Percentiles rank a stretch among this genome's conserved stretches.
phyloP scores from a whole-genome alignment of 2,888 invertebrate species.

The Euspilapteryx auroguttella region DNA sequence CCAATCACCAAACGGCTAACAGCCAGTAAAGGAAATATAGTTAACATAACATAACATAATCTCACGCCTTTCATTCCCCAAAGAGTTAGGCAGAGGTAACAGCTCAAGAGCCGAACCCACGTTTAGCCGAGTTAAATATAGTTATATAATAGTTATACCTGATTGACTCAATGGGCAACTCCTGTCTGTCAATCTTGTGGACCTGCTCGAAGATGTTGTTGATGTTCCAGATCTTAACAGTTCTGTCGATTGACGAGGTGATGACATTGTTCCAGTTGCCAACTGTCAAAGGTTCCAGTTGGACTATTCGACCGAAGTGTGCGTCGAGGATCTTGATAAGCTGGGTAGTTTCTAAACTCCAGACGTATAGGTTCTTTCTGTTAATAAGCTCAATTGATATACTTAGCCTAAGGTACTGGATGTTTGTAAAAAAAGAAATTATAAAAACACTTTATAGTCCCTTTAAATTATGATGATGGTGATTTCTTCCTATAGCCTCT shows the following conservation, averaged over 20 bases:
- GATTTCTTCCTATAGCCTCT: too few relatives aligned
- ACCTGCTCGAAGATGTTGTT: slow-evolving; percentile 98
- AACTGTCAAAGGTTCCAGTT: slow-evolving; percentile 82
- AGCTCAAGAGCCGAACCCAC: too few relatives aligned
- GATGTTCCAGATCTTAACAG: slow-evolving; percentile 99
- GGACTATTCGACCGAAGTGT: slow-evolving; percentile 95
- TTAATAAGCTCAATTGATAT: slow-evolving; percentile 6
- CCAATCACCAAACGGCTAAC: too few relatives aligned
- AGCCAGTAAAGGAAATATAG: too few relatives aligned
- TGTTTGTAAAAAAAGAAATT: too few relatives aligned
- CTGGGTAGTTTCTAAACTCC: slow-evolving; percentile 80
- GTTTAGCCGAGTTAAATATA: too few relatives aligned
- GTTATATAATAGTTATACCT: slow-evolving; percentile 49
- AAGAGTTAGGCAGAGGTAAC: too few relatives aligned
- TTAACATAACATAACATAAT: neutral
- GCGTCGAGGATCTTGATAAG: slow-evolving; percentile 93
- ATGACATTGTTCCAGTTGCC: slow-evolving; percentile 93
- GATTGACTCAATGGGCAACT: slow-evolving; percentile 91
- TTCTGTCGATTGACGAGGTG: slow-evolving; percentile 95
- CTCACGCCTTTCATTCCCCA: too few relatives aligned
- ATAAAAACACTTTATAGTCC: too few relatives aligned
- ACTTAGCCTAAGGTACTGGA: too few relatives aligned
- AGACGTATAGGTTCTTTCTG: slow-evolving; percentile 92
- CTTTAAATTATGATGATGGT: too few relatives aligned
- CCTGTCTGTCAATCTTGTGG: slow-evolving; percentile 93